Percentiles rank a stretch among this genome's conserved stretches.
These are phyloP conservation scores for Neoaliturus tenellus DNA, from an alignment of 2,888 invertebrate genomes.

Conservation along the genomic window DNA sequence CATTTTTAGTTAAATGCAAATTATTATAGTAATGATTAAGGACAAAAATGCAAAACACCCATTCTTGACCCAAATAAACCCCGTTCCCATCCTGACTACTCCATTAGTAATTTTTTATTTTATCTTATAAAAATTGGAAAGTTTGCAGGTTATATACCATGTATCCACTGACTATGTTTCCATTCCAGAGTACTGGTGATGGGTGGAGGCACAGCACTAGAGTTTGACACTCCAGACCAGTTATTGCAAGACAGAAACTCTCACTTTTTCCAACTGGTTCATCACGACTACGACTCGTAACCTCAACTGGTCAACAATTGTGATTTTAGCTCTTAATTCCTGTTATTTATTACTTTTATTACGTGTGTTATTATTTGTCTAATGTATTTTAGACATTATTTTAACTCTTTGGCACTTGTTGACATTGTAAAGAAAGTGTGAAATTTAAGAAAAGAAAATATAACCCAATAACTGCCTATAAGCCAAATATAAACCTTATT, in stretches of 20 bases:
- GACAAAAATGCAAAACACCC: too few species aligned
- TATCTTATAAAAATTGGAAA: too few species aligned
- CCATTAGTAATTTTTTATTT: too few species aligned
- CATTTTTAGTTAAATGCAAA: too few species aligned
- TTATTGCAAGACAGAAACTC: slow-evolving; percentile 79
- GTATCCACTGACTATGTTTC: too few species aligned
- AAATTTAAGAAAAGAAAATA: too few species aligned
- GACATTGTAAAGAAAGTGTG: not conserved
- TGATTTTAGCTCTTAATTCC: slow-evolving; percentile 1
- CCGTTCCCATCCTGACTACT: too few species aligned
- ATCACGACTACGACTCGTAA: slow-evolving; percentile 69
- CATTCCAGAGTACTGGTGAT: slow-evolving; percentile 81
- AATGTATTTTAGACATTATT: not conserved
- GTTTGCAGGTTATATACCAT: too few species aligned
- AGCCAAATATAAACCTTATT: too few species aligned
- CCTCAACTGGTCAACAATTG: not conserved
- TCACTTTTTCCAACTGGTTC: slow-evolving; percentile 80
- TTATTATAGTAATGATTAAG: too few species aligned
- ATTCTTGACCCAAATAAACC: too few species aligned
- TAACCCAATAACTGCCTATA: too few species aligned
- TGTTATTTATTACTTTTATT: not conserved
- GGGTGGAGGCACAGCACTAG: slow-evolving; percentile 81
- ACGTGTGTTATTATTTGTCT: not conserved
- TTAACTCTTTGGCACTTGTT: not conserved
- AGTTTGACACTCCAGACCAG: slow-evolving; percentile 80